Evolutionary conservation across 2,888 invertebrate species (phyloP).

Genomic region (Acronicta psi): DNA sequence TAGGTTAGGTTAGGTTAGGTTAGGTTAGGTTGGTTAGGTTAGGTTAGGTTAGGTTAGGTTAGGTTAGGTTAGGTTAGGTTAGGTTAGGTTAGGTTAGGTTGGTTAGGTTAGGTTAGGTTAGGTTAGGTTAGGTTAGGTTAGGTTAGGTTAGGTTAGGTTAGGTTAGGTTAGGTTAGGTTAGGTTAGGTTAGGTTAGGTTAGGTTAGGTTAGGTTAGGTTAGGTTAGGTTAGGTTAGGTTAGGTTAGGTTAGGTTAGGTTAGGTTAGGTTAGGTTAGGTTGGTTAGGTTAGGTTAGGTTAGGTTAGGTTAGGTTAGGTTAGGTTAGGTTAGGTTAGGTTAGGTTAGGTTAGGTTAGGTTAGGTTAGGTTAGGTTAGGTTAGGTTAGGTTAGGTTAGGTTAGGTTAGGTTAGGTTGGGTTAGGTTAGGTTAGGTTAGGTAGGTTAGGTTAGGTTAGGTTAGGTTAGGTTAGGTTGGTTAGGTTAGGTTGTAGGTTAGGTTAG

Average conservation of each 20-base stretch:
- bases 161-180: slow-evolving; percentile 14
- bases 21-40: slow-evolving; percentile 3
- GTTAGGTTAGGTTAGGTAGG: slow-evolving; percentile 5
- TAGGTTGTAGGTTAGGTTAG: slow-evolving; percentile 26
- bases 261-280: slow-evolving; percentile 19
- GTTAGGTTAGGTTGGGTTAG: slow-evolving; percentile 6
- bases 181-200: slow-evolving; percentile 18
- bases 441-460: slow-evolving; percentile 13
- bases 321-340: slow-evolving; percentile 9
- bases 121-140: slow-evolving; percentile 5
- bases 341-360: slow-evolving; percentile 26
- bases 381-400: slow-evolving; percentile 8
- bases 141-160: no score
- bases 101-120: slow-evolving; percentile 6
- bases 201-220: slow-evolving; percentile 8
- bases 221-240: slow-evolving; percentile 4
- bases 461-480: slow-evolving; percentile 12
- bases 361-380: slow-evolving; percentile 30
- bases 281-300: slow-evolving; percentile 7
- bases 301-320: slow-evolving; percentile 5
- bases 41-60: slow-evolving; percentile 6
- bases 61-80: slow-evolving; percentile 6
- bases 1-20: slow-evolving; percentile 2
- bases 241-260: slow-evolving; percentile 6
- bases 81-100: no score